These are phyloP conservation scores for Drosophila nebulosa DNA, from an alignment of 1,140 invertebrate species.

Conservation along the genomic window DNA sequence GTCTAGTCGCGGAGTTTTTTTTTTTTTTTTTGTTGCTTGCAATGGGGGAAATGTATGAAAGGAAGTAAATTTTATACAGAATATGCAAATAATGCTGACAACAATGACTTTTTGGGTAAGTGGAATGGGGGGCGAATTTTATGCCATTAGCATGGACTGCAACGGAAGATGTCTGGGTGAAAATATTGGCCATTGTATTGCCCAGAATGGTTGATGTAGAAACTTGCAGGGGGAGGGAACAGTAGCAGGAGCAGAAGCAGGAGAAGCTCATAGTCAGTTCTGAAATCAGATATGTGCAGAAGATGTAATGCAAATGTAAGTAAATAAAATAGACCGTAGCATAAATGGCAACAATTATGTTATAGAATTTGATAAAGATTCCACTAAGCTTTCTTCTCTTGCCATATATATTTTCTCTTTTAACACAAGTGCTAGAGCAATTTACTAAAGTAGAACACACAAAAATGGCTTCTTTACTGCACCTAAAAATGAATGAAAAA, in stretches of 20 bases:
- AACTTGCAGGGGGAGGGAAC: too few relatives aligned
- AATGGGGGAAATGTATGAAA: constrained; percentile 55
- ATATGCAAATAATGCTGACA: constrained; percentile 77
- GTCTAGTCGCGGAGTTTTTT: constrained; percentile 23
- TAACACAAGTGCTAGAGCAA: neutral
- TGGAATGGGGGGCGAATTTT: constrained; percentile 14
- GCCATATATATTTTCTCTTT: neutral
- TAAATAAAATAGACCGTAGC: constrained; percentile 45
- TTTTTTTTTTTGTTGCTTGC: constrained; percentile 46
- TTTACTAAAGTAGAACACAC: neutral
- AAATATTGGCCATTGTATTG: constrained; percentile 59
- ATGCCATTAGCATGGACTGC: constrained; percentile 63
- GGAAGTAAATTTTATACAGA: constrained; percentile 69
- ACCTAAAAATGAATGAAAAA: neutral
- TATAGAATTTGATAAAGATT: constrained; percentile 52
- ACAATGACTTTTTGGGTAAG: constrained; percentile 53
- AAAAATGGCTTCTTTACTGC: neutral
- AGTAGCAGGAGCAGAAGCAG: too few relatives aligned
- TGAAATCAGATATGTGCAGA: constrained; percentile 58
- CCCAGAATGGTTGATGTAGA: neutral
- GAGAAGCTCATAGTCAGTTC: neutral
- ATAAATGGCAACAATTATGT: constrained; percentile 66
- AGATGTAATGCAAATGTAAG: constrained; percentile 40
- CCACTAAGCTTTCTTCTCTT: neutral
- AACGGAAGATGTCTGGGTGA: constrained; percentile 37